A percentile compares a stretch with the other conserved stretches of the same genome.
Evolutionary conservation across 1,140 invertebrate genomes (phyloP).

Genomic region (Trypoxylus dichotomus): DNA sequence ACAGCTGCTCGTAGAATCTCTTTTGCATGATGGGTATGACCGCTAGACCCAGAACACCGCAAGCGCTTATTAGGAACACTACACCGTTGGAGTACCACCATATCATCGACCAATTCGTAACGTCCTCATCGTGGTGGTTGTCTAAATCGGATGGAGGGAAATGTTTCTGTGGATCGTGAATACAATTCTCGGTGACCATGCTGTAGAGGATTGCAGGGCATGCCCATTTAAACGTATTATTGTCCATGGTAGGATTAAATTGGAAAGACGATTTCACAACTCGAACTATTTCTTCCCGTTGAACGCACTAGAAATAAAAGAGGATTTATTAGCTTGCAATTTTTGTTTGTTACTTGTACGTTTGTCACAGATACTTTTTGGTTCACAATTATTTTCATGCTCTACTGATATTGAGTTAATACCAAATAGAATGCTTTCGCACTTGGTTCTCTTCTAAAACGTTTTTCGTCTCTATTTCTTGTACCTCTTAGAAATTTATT

Average conservation of each 20-base stretch:
- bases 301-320: not conserved
- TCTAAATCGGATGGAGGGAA: not conserved
- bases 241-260: slow-evolving; percentile 30
- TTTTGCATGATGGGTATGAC: slow-evolving; percentile 90
- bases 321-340: not conserved
- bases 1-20: slow-evolving; percentile 83
- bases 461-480: too few species aligned
- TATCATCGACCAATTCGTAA: not conserved
- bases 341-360: too few species aligned
- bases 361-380: too few species aligned
- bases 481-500: too few species aligned
- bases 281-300: slow-evolving; percentile 8
- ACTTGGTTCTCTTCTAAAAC: too few species aligned
- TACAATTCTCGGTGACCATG: slow-evolving; percentile 40
- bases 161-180: not conserved
- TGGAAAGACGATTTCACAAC: not conserved
- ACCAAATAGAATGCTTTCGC: too few species aligned
- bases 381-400: too few species aligned
- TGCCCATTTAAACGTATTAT: slow-evolving; percentile 39
- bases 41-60: slow-evolving; percentile 79
- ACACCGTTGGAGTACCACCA: slow-evolving; percentile 82
- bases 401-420: too few species aligned
- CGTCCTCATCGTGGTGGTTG: not conserved
- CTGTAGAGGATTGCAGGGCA: slow-evolving; percentile 47
- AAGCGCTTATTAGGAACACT: slow-evolving; percentile 80